Base-by-base conservation (phyloP, 2,113 vertebrate species). In the Oxyruncus cristatus region DNA sequence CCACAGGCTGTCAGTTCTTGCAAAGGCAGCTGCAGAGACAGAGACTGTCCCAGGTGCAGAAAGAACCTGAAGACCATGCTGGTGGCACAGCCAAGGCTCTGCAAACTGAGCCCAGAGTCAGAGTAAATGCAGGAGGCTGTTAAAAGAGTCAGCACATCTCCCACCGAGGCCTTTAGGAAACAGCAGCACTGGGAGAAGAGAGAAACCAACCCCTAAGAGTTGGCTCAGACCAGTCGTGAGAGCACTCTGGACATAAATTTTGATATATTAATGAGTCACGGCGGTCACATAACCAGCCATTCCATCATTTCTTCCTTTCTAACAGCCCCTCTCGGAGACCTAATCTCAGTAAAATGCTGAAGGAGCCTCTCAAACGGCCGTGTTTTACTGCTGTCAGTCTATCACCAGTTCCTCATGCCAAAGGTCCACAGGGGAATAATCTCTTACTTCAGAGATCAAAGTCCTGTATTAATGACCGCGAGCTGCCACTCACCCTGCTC, bases 181-280 rank as follows among this genome's bases (percentile, higher is more conserved):
- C 2, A 83, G 84, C 72, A 89, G 89, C 32, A n/a, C 8, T 0
- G n/a, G 86, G 89, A 89, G 66, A 79, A 61, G 77, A 94, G 85
- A 91, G 84, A 91, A 93, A 90, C 76, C 76, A n/a, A 61, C 44
- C 87, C 66, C 85, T 83, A 78, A 70, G 92, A 92, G 76, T 76
- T 53, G 55, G 75, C 63, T 74, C 6, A 26, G 73, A 84, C 66
- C 81, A 76, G 63, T 59, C 42, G 79, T 42, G 68, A 77, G 70
- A 87, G 59, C 17, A 22, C 39, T 71, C 86, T 22, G 71, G 92
- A 79, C 91, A 95, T 95, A 97, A 97, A 96, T 97, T 95, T 78
- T 85, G 81, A 83, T 88, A 59, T 91, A 97, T 96, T 96, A 96
- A 97, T 89, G 97, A 96, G 84, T 77, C 96, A 93, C 95, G 87